Conservation (phyloP, 2,888 invertebrate genomes). For the Polia nebulosa region DNA sequence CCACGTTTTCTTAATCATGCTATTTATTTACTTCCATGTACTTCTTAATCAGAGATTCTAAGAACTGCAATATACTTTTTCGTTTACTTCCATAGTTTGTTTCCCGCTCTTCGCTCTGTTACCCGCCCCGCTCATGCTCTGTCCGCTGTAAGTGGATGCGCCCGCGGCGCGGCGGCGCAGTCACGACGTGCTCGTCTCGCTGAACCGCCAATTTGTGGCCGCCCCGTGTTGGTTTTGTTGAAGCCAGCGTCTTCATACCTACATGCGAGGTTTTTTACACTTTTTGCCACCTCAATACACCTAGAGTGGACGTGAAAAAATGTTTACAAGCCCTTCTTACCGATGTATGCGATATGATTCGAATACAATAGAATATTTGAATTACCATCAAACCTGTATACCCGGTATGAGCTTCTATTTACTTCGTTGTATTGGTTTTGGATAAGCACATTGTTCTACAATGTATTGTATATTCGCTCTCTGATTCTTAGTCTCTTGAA, state of each 20-base stretch:
- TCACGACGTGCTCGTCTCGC: slow-evolving; percentile 87
- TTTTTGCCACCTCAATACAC: slow-evolving; percentile 78
- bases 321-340: slow-evolving; percentile 68
- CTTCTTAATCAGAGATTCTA: neutral
- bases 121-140: slow-evolving; percentile 71
- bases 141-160: slow-evolving; percentile 63
- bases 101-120: slow-evolving; percentile 70
- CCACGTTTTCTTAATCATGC: neutral
- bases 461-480: slow-evolving; percentile 26
- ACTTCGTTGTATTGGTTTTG: slow-evolving; percentile 60
- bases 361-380: slow-evolving; percentile 70
- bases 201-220: slow-evolving; percentile 90
- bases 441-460: slow-evolving; percentile 51
- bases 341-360: slow-evolving; percentile 67
- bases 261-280: slow-evolving; percentile 81
- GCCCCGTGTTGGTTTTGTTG: slow-evolving; percentile 90
- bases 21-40: rapidly evolving
- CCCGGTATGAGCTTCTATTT: slow-evolving; percentile 59
- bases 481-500: slow-evolving; percentile 31
- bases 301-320: slow-evolving; percentile 73
- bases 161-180: slow-evolving; percentile 84
- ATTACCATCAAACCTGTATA: slow-evolving; percentile 61
- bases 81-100: neutral
- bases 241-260: slow-evolving; percentile 88
- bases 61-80: neutral